Base-by-base conservation (phyloP, 2,888 invertebrate species). In the Drosophila pseudotalamancana region DNA sequence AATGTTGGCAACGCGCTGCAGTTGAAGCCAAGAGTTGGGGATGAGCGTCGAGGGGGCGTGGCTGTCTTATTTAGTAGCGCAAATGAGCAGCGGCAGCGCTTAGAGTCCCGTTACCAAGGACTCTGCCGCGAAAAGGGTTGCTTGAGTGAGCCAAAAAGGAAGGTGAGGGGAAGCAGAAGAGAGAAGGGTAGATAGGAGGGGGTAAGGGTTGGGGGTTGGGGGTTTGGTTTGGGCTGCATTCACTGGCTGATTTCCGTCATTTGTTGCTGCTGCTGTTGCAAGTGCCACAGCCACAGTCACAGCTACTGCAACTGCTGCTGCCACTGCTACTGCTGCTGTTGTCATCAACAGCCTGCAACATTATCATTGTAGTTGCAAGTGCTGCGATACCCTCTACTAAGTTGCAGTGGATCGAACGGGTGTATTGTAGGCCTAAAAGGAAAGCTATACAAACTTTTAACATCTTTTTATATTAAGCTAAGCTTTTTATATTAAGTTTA, bases 41-140 rank as follows among this genome's bases (percentile, higher is more conserved):
- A n/a, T n/a, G n/a, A n/a, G n/a, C n/a, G n/a, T n/a, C 11, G 4
- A 21, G 6, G 9, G 37, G 55, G 56, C 43, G 54, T 32, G 62
- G 46, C 65, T 74, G 71, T 82, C 85, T 86, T 76, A 88, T 87
- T 80, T 86, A 72, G 83, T 87, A 83, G 77, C 84, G 68, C 77
- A 88, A 83, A 83, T 88, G 83, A 83, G 81, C 88, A 88, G 74
- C 72, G 72, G 73, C 86, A 78, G 72, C 77, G 77, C 48, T 77
- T 77, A 71, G 66, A 60, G 45, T 40, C 19, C 16, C 51, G 29
- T 25, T 16, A 39, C 54, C 77, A 77, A 77, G 77, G 72, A 66
- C 77, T 72, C n/a, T 60, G 56, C 19, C 54, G 54, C 61, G 43
- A 42, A 43, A 72, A 71, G 77, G 72, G 77, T 72, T 71, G 72